These are phyloP conservation scores for Adrianichthys oophorus DNA, from an alignment of 2,797 vertebrate genomes.

Conservation along the genomic window DNA sequence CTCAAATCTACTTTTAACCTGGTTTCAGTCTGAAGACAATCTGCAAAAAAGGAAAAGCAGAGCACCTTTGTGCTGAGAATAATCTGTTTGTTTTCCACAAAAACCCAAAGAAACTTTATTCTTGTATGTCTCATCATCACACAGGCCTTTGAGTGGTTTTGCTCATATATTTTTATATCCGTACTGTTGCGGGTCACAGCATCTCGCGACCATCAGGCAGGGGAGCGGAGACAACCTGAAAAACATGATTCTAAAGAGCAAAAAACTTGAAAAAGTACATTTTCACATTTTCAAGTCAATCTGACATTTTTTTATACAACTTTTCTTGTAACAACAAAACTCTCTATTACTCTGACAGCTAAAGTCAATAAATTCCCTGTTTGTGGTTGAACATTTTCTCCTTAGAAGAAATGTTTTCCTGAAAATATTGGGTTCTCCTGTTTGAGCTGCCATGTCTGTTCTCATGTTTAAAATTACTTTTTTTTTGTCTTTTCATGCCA, in stretches of 20 bases:
- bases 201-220: too few species aligned
- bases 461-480: too few species aligned
- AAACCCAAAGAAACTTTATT: background rate
- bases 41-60: background rate
- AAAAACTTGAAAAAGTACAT: background rate
- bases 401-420: too few species aligned
- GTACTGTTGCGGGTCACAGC: too few species aligned
- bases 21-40: constrained; percentile 19
- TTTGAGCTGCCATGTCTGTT: too few species aligned
- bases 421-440: too few species aligned
- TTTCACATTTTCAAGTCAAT: background rate
- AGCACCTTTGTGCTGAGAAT: background rate
- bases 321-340: background rate
- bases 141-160: background rate
- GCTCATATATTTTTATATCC: too few species aligned
- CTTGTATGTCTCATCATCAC: background rate
- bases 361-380: too few species aligned
- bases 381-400: too few species aligned
- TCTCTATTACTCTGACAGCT: too few species aligned
- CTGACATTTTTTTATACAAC: background rate
- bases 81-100: background rate
- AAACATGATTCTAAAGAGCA: background rate
- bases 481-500: too few species aligned
- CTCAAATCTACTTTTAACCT: constrained; percentile 41
- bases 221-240: too few species aligned